Percentiles rank a stretch among this genome's conserved stretches.
Evolutionary conservation across 2,113 vertebrate species (phyloP).

Genomic region (Sisor rabdophorus): DNA sequence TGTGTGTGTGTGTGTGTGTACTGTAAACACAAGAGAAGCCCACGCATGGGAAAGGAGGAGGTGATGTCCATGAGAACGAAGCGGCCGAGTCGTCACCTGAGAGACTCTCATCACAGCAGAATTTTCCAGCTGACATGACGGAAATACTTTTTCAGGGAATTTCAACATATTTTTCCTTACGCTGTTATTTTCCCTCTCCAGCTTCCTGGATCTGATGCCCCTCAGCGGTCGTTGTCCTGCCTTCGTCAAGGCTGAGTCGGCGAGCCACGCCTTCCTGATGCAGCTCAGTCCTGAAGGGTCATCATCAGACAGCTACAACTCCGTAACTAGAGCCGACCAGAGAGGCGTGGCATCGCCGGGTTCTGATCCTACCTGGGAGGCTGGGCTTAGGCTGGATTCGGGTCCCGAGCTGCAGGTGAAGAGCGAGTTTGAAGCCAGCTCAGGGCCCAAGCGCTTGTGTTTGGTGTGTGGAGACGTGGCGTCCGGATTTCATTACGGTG

Average conservation of each 20-base stretch:
- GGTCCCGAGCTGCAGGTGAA: constrained; percentile 60
- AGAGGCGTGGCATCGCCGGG: constrained; percentile 83
- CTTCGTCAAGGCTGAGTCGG: constrained; percentile 95
- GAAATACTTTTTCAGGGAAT: neutral
- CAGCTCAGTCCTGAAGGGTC: constrained; percentile 92
- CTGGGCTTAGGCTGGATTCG: neutral
- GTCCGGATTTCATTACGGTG: constrained; percentile 72
- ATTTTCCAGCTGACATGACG: constrained; percentile 30
- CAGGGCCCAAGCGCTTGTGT: constrained; percentile 76
- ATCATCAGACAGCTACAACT: constrained; percentile 92
- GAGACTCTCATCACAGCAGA: neutral
- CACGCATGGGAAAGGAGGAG: constrained; percentile 36
- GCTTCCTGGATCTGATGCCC: constrained; percentile 94
- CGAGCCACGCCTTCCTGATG: constrained; percentile 89
- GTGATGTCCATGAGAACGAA: constrained; percentile 34
- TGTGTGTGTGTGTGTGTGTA: constrained; percentile 35
- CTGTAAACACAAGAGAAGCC: constrained; percentile 36
- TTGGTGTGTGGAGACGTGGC: constrained; percentile 71
- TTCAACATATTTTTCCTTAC: neutral
- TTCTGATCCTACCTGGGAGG: constrained; percentile 63
- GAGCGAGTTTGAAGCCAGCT: constrained; percentile 78
- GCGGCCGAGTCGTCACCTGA: neutral
- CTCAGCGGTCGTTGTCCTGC: constrained; percentile 79
- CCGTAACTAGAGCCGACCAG: constrained; percentile 79
- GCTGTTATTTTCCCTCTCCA: constrained; percentile 50